These are phyloP conservation scores for Arctocebus calabarensis DNA, from an alignment of 2,797 vertebrate genomes.

Conservation along the genomic window DNA sequence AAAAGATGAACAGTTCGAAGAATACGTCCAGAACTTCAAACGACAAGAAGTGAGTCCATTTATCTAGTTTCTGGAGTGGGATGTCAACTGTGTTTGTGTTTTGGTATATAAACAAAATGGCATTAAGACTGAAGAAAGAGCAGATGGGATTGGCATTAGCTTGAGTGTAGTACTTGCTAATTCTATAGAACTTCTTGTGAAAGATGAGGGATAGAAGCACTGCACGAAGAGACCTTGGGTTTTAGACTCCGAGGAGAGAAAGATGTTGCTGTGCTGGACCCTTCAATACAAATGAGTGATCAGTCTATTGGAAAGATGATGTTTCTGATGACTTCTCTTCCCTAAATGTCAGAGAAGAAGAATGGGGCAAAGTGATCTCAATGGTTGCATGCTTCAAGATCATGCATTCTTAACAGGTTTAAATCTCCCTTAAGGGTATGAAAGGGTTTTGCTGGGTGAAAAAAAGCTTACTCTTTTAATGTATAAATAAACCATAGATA, in stretches of 20 bases:
- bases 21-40: conserved; percentile 97
- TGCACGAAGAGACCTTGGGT: neutral
- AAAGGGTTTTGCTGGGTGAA: conserved; percentile 12
- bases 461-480: neutral
- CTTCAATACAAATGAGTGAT: neutral
- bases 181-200: neutral
- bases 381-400: neutral
- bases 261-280: neutral
- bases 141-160: neutral
- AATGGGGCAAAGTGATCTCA: neutral
- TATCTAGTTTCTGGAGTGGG: neutral
- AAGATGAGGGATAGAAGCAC: neutral
- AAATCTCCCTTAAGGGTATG: neutral
- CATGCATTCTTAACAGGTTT: neutral
- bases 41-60: conserved; percentile 93
- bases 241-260: neutral
- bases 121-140: neutral
- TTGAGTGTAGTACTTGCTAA: neutral
- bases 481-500: neutral
- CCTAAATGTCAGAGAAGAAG: neutral
- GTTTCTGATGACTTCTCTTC: neutral
- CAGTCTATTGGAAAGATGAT: neutral
- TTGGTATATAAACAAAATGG: neutral
- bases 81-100: neutral
- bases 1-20: conserved; percentile 98